Evolutionary conservation across 2,797 vertebrate genomes (phyloP).

Genomic region (Pangasius sanitwongsei): DNA sequence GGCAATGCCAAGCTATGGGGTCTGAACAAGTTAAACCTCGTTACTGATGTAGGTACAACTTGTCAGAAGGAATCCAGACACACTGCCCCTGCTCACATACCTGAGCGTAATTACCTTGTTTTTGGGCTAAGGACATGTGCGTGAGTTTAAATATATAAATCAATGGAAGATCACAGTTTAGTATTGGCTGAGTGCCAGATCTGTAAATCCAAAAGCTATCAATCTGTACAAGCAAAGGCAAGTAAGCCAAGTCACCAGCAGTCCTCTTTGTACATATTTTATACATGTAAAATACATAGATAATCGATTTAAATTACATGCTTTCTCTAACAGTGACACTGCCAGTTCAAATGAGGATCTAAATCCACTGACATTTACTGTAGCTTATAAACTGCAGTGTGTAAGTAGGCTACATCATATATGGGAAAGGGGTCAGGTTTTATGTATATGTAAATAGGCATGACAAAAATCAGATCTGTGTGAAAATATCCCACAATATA

Average conservation of each 20-base stretch:
- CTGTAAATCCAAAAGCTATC: slow-evolving; percentile 15
- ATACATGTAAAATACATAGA: not conserved
- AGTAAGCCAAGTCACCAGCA: not conserved
- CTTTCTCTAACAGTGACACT: not conserved
- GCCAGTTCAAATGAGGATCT: not conserved
- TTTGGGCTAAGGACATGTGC: not conserved
- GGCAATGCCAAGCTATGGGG: not conserved
- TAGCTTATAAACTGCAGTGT: not conserved
- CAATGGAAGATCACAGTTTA: not conserved
- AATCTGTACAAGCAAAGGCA: slow-evolving; percentile 1
- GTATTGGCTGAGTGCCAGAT: not conserved
- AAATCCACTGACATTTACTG: not conserved
- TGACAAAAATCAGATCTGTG: too few species aligned
- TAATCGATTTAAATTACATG: not conserved
- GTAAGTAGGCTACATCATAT: too few species aligned
- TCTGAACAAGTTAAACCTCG: slow-evolving; percentile 2
- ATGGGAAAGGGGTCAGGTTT: too few species aligned
- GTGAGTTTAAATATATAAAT: slow-evolving; percentile 18
- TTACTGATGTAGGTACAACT: not conserved
- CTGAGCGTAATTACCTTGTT: slow-evolving; percentile 14
- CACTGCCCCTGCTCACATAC: not conserved
- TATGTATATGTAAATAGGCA: too few species aligned
- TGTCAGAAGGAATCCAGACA: not conserved
- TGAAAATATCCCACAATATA: too few species aligned
- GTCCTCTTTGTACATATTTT: not conserved